Percentiles rank a stretch among this genome's conserved stretches.
Evolutionary conservation across 1,140 invertebrate species (phyloP).

Genomic region (Lepidostoma basale): DNA sequence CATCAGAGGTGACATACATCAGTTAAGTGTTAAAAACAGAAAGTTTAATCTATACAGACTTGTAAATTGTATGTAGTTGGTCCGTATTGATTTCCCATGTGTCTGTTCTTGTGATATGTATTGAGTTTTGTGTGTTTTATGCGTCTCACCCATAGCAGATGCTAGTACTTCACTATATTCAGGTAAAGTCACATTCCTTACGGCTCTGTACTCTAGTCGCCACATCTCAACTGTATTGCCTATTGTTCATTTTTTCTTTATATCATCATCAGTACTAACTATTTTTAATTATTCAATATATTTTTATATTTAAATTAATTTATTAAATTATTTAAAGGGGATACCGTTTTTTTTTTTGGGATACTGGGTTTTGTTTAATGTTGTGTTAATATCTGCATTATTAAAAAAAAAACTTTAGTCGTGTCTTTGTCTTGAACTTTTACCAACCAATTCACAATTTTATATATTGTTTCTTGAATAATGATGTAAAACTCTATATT

Average conservation of each 20-base stretch:
- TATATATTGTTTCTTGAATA: too few species aligned
- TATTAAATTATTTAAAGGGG: too few species aligned
- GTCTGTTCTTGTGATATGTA: slow-evolving; percentile 44
- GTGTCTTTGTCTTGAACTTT: too few species aligned
- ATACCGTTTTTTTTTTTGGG: too few species aligned
- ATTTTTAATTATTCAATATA: background rate
- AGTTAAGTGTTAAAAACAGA: too few species aligned
- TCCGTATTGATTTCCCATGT: background rate
- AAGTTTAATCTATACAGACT: background rate
- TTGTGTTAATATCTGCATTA: too few species aligned
- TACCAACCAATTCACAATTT: too few species aligned
- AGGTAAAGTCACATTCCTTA: slow-evolving; percentile 44
- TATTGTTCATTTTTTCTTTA: background rate
- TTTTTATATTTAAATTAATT: too few species aligned
- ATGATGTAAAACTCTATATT: too few species aligned
- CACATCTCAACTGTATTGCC: background rate
- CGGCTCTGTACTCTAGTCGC: slow-evolving; percentile 9
- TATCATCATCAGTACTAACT: background rate
- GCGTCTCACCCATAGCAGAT: slow-evolving; percentile 47
- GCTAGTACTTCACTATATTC: slow-evolving; percentile 49
- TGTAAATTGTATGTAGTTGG: background rate
- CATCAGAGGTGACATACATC: too few species aligned
- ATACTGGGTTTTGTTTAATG: too few species aligned
- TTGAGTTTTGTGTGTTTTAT: slow-evolving; percentile 47
- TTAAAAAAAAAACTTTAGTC: too few species aligned